phyloP scores from a whole-genome alignment of 1,140 invertebrate genomes.

The Vanessa tameamea region DNA sequence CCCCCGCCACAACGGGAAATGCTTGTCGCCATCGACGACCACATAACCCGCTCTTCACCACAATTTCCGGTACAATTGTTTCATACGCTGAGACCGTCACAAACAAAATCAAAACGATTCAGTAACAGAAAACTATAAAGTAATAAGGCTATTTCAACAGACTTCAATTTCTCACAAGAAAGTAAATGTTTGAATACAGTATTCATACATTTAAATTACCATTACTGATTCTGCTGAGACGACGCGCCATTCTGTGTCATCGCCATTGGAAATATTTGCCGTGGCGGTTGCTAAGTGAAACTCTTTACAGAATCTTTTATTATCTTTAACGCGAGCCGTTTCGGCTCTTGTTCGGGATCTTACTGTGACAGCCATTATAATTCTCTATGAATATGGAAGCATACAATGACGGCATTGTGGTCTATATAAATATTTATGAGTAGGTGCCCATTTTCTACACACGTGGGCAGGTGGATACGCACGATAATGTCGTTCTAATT shows the following conservation, averaged over 20 bases:
- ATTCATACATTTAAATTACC: slow-evolving; percentile 36
- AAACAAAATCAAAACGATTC: slow-evolving; percentile 51
- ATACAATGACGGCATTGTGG: slow-evolving; percentile 73
- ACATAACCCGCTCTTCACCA: slow-evolving; percentile 43
- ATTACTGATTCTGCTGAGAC: slow-evolving; percentile 49
- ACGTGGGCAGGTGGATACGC: slow-evolving; percentile 71
- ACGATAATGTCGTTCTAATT: slow-evolving; percentile 70
- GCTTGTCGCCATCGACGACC: slow-evolving; percentile 37
- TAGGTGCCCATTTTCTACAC: slow-evolving; percentile 72
- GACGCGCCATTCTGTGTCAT: slow-evolving; percentile 58
- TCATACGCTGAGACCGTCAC: slow-evolving; percentile 32
- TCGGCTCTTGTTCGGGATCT: slow-evolving; percentile 74
- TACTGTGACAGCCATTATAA: slow-evolving; percentile 77
- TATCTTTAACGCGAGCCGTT: slow-evolving; percentile 70
- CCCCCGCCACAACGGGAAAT: slow-evolving; percentile 63
- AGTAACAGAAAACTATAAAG: slow-evolving; percentile 45
- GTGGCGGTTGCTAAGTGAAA: slow-evolving; percentile 73
- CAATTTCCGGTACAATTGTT: slow-evolving; percentile 58
- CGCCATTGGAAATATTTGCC: slow-evolving; percentile 59
- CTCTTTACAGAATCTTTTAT: slow-evolving; percentile 71
- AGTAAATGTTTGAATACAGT: slow-evolving; percentile 46
- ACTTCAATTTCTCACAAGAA: slow-evolving; percentile 32
- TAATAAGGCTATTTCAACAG: slow-evolving; percentile 29
- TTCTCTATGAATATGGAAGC: slow-evolving; percentile 75
- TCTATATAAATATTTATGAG: slow-evolving; percentile 77